Percentiles rank a stretch among this genome's conserved stretches.
Conservation (phyloP, 2,888 invertebrate genomes). For the Rhagophthalmus giganteus region DNA sequence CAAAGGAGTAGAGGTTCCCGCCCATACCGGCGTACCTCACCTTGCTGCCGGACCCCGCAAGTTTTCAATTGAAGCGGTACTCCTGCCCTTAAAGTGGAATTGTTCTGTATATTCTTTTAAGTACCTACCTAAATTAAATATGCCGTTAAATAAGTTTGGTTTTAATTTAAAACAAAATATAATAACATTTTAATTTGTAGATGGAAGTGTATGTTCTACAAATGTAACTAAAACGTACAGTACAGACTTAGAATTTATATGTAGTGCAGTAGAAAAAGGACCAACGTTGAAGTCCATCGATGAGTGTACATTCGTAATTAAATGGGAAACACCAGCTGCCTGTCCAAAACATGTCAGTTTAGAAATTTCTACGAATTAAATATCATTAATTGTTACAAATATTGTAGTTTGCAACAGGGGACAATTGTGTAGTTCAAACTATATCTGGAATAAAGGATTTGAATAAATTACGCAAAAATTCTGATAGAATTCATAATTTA, state of each 20-base stretch:
- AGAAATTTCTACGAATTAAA: slow-evolving; percentile 2
- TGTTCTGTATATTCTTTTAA: no score
- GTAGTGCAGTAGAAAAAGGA: slow-evolving; percentile 34
- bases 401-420: neutral
- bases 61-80: no score
- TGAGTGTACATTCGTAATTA: slow-evolving; percentile 32
- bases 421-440: slow-evolving; percentile 8
- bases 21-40: no score
- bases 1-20: no score
- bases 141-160: neutral
- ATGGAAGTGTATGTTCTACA: slow-evolving; percentile 13
- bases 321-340: slow-evolving; percentile 38
- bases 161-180: neutral
- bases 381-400: no score
- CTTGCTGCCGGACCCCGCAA: no score
- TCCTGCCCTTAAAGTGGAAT: no score
- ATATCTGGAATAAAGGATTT: slow-evolving; percentile 9
- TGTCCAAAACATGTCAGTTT: slow-evolving; percentile 35
- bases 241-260: slow-evolving; percentile 38
- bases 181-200: slow-evolving; percentile 6
- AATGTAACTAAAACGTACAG: slow-evolving; percentile 19
- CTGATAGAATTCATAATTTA: slow-evolving; percentile 5
- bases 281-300: slow-evolving; percentile 31
- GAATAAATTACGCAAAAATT: neutral
- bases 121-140: neutral